These are phyloP conservation scores for Listronotus oregonensis DNA, from an alignment of 1,140 invertebrate genomes.

Conservation along the genomic window DNA sequence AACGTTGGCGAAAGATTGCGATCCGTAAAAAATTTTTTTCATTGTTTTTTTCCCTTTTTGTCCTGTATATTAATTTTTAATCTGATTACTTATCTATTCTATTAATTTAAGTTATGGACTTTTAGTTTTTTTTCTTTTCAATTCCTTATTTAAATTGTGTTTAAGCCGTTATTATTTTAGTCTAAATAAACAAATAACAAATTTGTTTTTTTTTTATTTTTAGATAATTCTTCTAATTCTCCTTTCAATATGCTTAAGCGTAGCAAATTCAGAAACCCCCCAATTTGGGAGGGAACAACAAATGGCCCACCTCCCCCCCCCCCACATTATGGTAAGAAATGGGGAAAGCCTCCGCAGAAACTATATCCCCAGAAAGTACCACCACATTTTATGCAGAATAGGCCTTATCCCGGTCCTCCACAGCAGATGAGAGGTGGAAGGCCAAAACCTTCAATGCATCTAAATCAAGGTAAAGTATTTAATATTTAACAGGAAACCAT, in stretches of 20 bases:
- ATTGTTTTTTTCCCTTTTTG: too few species aligned
- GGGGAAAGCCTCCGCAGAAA: conserved; percentile 35
- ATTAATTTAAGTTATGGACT: too few species aligned
- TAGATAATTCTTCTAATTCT: conserved; percentile 39
- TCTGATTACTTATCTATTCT: too few species aligned
- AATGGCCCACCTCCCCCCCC: conserved; percentile 30
- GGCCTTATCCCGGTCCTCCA: conserved; percentile 7
- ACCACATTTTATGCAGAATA: conserved; percentile 9
- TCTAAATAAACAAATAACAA: too few species aligned
- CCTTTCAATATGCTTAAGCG: conserved; percentile 22
- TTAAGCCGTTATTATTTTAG: too few species aligned
- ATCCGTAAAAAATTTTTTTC: too few species aligned
- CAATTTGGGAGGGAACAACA: conserved; percentile 34
- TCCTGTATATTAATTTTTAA: too few species aligned
- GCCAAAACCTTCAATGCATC: not conserved
- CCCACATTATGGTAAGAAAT: conserved; percentile 42
- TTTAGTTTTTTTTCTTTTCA: too few species aligned
- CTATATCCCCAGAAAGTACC: conserved; percentile 6
- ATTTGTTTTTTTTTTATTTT: conserved; percentile 6
- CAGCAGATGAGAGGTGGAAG: conserved; percentile 6
- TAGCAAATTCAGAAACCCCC: conserved; percentile 34
- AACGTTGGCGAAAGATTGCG: too few species aligned
- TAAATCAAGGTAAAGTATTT: not conserved
- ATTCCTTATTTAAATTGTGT: too few species aligned
- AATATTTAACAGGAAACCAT: too few species aligned